These are phyloP conservation scores for Eilema caniola DNA, from an alignment of 2,888 invertebrate genomes.

Conservation along the genomic window DNA sequence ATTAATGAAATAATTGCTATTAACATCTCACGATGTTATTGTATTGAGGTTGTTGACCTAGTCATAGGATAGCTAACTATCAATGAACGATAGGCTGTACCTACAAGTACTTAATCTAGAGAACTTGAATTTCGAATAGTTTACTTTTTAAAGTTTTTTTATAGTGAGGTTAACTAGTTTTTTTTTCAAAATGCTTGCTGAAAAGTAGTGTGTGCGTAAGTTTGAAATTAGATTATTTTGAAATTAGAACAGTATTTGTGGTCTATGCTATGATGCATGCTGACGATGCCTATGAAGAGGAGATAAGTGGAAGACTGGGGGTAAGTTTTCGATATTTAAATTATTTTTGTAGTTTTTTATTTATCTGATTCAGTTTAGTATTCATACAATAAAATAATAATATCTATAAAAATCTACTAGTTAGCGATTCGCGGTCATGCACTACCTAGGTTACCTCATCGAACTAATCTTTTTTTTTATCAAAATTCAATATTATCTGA, in stretches of 20 bases:
- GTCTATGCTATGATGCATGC: conserved; percentile 61
- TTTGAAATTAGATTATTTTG: conserved; percentile 9
- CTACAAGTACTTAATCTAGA: not conserved
- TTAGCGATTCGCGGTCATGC: not conserved
- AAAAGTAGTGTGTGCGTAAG: conserved; percentile 9
- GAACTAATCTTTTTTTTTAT: not conserved
- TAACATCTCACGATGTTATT: conserved; percentile 29
- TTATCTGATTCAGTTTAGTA: not conserved
- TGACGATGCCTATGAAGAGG: conserved; percentile 74
- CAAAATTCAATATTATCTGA: not conserved
- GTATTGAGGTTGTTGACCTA: conserved; percentile 33
- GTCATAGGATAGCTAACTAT: conserved; percentile 1
- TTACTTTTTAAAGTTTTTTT: conserved; percentile 3
- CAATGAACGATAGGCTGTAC: not conserved
- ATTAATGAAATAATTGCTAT: conserved; percentile 36
- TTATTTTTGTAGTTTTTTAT: not conserved
- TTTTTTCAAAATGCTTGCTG: conserved; percentile 17
- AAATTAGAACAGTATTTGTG: not conserved
- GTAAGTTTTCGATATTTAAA: conserved; percentile 59
- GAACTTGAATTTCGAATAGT: not conserved
- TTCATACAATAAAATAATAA: not conserved
- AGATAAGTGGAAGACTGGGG: conserved; percentile 63
- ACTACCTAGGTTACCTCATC: not conserved
- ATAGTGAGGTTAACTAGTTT: conserved; percentile 19
- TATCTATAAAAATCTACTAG: not conserved